Base-by-base conservation (phyloP, 2,797 vertebrate species). In the Furcifer pardalis region DNA sequence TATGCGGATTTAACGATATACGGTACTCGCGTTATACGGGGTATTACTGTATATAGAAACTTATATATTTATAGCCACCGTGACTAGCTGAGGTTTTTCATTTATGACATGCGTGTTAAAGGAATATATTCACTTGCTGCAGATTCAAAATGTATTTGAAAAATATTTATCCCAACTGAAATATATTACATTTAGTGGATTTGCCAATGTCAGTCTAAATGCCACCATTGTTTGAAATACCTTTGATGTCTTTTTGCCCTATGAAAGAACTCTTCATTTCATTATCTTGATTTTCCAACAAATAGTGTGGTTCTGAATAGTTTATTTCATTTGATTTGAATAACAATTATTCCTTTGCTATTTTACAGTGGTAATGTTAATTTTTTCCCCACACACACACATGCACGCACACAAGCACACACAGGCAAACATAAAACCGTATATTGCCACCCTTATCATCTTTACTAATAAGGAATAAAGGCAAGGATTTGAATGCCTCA, bases 321-420 rank as follows among this genome's bases (percentile, higher is more conserved):
- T 78, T 81, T 86, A 82, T 44, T 89, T 91, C 88, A 88, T 91
- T 86, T 19, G 40, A 72, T 56, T 89, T 89, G 84, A 89, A 85
- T 23, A 88, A 79, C 81, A 89, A 79, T 1, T 30, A 0, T 74
- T 86, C 84, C 86, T 89, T 63, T 56, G 89, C 89, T 87, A 82
- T 82, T 25, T 88, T 81, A 81, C 35, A 65, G 87, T 76, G 7
- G 73, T 78, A 2, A n/a, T 90, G 88, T 91, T 93, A 84, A 85
- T 85, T 85, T 35, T 35, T 88, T 87, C 84, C 59, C 15, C 21
- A 17, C 52, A 13, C 30, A 65, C n/a, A 8, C 63, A 59, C 10
- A 49, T 2, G 30, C 27, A 27, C 37, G 19, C 21, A 17, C 52
- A 13, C 30, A 65, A n/a, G 6, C 63, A 59, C 10, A 49, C 4